Base-by-base conservation (phyloP, 2,113 vertebrate species). In the Cranoglanis bouderius region DNA sequence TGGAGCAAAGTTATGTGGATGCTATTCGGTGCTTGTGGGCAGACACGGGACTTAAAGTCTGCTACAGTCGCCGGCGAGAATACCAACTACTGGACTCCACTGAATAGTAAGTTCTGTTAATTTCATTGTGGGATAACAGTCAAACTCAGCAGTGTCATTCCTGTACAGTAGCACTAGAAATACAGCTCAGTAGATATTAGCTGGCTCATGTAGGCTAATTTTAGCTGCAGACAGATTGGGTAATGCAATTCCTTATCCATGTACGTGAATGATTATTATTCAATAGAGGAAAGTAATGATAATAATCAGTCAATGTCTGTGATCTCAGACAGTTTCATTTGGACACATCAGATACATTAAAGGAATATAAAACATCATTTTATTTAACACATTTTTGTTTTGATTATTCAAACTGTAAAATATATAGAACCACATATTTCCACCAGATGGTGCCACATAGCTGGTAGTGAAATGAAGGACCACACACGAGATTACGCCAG, bases 51-150 rank as follows among this genome's bases (percentile, higher is more conserved):
- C 88, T 98, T 53, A 94, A 88, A 29, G 87, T 93, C 32, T 97
- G 97, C 93, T 98, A 98, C 29, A 94, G 94, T 81, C 96, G 97
- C 1, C 95, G 97, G 63, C 93, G 96, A 13, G 96, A 98, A 88
- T 98, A 96, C 91, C 97, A 98, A 55, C 95, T 98, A 16, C 93
- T 98, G 18, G 97, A 98, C 93, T 98, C 97, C 0, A 96, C 97
- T 0, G 93, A 96, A 65, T 98, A 98, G 97, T 98, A 93, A 97
- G 97, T 86, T 59, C 55, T 40, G n/a, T 38, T 57, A 0, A 35
- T 35, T 55, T 81, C 26, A 9, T 35, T 53, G 14, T 19, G 12
- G 77, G 49, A 32, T n/a, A 78, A 49, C 46, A 14, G 26, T 51
- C 46, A 55, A 55, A 55, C 18, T 21, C 0, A 57, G 40, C 51